These are phyloP conservation scores for Notodonta ziczac DNA, from an alignment of 2,888 invertebrate genomes.

Conservation along the genomic window DNA sequence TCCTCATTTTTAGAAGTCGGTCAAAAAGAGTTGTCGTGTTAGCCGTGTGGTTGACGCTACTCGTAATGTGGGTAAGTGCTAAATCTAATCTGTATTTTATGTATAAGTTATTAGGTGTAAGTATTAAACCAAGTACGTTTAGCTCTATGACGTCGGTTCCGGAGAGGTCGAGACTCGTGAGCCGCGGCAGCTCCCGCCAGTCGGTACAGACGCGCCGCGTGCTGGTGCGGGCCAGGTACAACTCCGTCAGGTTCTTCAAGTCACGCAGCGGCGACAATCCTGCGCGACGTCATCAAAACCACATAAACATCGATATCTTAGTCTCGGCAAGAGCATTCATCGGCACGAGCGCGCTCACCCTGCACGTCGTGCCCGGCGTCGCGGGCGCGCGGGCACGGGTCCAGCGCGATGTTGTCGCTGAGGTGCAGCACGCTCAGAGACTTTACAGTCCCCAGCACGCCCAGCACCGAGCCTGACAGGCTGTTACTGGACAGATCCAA, in stretches of 20 bases:
- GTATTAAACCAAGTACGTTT: neutral
- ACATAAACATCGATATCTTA: neutral
- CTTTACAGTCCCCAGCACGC: too few relatives aligned
- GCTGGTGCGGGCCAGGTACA: neutral
- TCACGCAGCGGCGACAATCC: neutral
- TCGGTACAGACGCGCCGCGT: neutral
- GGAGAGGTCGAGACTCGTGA: neutral
- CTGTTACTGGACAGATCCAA: too few relatives aligned
- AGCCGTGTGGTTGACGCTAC: too few relatives aligned
- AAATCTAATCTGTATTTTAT: too few relatives aligned
- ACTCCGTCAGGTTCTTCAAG: neutral
- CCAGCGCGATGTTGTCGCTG: conserved; percentile 24
- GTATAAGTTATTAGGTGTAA: too few relatives aligned
- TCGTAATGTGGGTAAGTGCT: too few relatives aligned
- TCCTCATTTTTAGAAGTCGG: too few relatives aligned
- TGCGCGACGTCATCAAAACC: neutral
- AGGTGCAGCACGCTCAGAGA: conserved; percentile 10
- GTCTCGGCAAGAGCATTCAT: too few relatives aligned
- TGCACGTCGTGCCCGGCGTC: conserved; percentile 15
- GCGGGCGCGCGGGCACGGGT: conserved; percentile 21
- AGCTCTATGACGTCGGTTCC: neutral
- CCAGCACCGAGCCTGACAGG: too few relatives aligned
- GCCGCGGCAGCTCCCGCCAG: conserved; percentile 1
- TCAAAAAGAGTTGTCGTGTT: too few relatives aligned
- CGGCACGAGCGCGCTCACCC: conserved; percentile 7